phyloP scores from a whole-genome alignment of 2,888 invertebrate genomes.

The Pammene fasciana region DNA sequence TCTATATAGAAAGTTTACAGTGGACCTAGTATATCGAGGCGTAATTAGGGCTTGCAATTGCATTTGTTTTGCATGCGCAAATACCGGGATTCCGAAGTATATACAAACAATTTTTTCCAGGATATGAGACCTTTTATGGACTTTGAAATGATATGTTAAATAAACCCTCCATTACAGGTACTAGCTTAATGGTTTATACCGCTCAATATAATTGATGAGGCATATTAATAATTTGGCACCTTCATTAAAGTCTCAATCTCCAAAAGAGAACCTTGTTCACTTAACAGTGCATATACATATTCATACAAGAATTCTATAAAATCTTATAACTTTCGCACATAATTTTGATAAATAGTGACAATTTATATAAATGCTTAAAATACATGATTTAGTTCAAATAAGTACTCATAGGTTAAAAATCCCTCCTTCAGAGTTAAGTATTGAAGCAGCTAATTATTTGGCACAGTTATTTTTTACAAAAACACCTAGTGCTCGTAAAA shows the following conservation, averaged over 20 bases:
- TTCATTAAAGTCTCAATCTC: slow-evolving; percentile 54
- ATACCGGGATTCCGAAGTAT: too few species aligned
- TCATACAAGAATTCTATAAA: slow-evolving; percentile 13
- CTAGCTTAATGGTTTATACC: slow-evolving; percentile 48
- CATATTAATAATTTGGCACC: slow-evolving; percentile 58
- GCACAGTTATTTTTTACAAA: too few species aligned
- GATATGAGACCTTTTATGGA: too few species aligned
- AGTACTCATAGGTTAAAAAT: too few species aligned
- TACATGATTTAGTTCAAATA: background rate
- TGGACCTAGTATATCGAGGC: too few species aligned
- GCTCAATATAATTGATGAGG: slow-evolving; percentile 44
- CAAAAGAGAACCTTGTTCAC: slow-evolving; percentile 47
- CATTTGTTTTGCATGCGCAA: too few species aligned
- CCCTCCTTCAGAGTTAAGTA: too few species aligned
- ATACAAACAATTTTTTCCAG: too few species aligned
- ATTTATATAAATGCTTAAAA: background rate
- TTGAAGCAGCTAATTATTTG: too few species aligned
- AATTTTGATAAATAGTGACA: slow-evolving; percentile 8
- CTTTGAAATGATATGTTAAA: slow-evolving; percentile 55
- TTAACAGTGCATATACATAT: slow-evolving; percentile 43
- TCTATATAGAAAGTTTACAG: too few species aligned
- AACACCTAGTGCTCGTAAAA: too few species aligned
- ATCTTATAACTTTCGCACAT: slow-evolving; percentile 7
- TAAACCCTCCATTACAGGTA: slow-evolving; percentile 45
- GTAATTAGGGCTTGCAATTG: too few species aligned